Conservation (phyloP, 1,140 invertebrate genomes). For the Diorhabda sublineata region DNA sequence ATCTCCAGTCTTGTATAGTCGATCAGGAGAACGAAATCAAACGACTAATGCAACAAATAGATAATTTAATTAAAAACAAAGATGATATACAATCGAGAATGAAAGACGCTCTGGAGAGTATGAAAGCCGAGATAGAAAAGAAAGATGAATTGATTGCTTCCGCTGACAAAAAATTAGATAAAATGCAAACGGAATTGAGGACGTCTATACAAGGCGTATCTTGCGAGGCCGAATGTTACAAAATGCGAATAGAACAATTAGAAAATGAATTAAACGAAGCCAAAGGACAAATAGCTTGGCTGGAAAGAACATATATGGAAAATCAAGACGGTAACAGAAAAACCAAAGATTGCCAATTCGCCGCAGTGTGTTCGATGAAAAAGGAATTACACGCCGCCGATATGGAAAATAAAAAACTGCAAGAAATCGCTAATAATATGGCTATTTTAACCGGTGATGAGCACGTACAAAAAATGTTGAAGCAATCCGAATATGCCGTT, state of each 20-base stretch:
- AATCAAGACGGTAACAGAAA: conserved; percentile 15
- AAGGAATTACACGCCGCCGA: conserved; percentile 27
- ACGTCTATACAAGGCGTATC: conserved; percentile 31
- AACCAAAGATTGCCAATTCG: conserved; percentile 20
- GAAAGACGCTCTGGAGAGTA: conserved; percentile 26
- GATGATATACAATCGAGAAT: conserved; percentile 35
- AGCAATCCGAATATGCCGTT: conserved; percentile 34
- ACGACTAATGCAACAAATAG: conserved; percentile 34
- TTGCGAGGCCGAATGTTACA: conserved; percentile 31
- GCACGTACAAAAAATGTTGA: conserved; percentile 33
- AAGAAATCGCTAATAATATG: conserved; percentile 34
- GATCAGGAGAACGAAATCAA: conserved; percentile 44
- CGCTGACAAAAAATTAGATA: conserved; percentile 33
- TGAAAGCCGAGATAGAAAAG: conserved; percentile 32
- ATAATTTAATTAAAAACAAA: conserved; percentile 30
- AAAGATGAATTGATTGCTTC: conserved; percentile 29
- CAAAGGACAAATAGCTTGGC: conserved; percentile 22
- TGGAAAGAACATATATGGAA: conserved; percentile 20
- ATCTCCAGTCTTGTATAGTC: conserved; percentile 37
- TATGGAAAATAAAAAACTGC: conserved; percentile 31
- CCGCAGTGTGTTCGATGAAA: conserved; percentile 25
- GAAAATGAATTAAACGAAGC: conserved; percentile 27
- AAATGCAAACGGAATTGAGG: conserved; percentile 31
- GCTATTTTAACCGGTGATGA: conserved; percentile 28
- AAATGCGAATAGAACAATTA: conserved; percentile 28